Evolutionary conservation across 1,140 invertebrate genomes (phyloP).

Genomic region (Philotrypesis tridentata): DNA sequence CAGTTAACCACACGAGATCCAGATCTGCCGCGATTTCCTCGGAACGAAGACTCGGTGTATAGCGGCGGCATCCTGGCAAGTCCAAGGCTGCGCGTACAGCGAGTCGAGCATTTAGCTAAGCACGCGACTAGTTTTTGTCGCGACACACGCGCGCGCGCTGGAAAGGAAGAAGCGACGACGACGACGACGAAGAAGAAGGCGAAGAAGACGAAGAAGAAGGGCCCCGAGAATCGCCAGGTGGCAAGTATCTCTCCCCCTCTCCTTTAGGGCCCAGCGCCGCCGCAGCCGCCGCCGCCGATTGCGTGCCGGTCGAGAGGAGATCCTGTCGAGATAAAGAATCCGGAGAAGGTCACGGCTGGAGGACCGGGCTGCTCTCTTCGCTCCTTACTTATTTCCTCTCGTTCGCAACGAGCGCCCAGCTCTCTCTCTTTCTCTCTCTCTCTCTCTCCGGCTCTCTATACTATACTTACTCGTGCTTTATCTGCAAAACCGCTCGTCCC

Average conservation of each 20-base stretch:
- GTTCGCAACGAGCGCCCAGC: background rate
- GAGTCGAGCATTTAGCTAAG: conserved; percentile 63
- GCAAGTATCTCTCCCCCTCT: conserved; percentile 56
- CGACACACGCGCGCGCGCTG: conserved; percentile 52
- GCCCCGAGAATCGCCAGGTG: conserved; percentile 60
- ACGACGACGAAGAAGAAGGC: background rate
- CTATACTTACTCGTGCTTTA: background rate
- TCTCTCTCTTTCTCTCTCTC: too few relatives aligned
- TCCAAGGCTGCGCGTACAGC: background rate
- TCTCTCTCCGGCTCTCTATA: too few relatives aligned
- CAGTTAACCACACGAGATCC: too few relatives aligned
- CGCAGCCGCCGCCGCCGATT: conserved; percentile 12
- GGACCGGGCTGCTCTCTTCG: conserved; percentile 43
- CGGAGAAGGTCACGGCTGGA: conserved; percentile 54
- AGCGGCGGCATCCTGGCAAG: background rate
- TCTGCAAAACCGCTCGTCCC: background rate
- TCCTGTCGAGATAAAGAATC: conserved; percentile 57
- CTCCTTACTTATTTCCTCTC: background rate
- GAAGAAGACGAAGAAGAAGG: conserved; percentile 44
- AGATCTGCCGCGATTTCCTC: background rate
- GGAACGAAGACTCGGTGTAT: background rate
- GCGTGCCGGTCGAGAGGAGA: conserved; percentile 53
- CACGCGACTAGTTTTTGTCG: conserved; percentile 72
- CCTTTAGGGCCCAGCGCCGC: background rate
- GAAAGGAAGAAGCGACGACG: conserved; percentile 53